Evolutionary conservation across 2,113 vertebrate genomes (phyloP).

Genomic region (Colinus virginianus): DNA sequence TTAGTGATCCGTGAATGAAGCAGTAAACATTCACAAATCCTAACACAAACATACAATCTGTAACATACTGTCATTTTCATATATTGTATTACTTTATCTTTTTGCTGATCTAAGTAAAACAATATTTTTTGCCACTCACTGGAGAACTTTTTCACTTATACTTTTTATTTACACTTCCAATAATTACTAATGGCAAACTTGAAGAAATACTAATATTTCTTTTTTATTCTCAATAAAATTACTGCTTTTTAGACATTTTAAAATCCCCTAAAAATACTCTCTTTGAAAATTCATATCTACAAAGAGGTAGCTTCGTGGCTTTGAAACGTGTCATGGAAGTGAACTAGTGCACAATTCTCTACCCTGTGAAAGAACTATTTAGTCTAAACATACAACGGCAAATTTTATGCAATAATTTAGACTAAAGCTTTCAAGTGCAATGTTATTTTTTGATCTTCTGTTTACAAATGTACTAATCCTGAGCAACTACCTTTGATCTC

Average conservation of each 20-base stretch:
- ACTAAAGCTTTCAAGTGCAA: background rate
- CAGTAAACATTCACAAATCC: conserved; percentile 35
- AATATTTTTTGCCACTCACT: conserved; percentile 23
- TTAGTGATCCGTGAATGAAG: conserved; percentile 1
- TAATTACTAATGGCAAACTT: background rate
- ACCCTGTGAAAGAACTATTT: background rate
- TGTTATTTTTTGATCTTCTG: background rate
- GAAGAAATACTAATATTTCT: background rate
- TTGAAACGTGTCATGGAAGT: background rate
- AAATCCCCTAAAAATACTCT: background rate
- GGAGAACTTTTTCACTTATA: conserved; percentile 13
- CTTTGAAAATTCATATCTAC: background rate
- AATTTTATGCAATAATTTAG: background rate
- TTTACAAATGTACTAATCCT: background rate
- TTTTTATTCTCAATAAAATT: background rate
- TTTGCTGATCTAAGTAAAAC: conserved; percentile 71
- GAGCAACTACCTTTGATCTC: background rate
- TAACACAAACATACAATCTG: conserved; percentile 34
- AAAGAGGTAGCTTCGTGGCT: background rate
- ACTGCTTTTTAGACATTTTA: background rate
- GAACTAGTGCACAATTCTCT: background rate
- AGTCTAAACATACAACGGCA: background rate
- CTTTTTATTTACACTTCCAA: background rate
- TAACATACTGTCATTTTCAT: conserved; percentile 53
- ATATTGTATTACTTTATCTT: conserved; percentile 59